Percentiles rank a stretch among this genome's conserved stretches.
Conservation (phyloP, 2,888 invertebrate species). For the Sabatieria punctata region DNA sequence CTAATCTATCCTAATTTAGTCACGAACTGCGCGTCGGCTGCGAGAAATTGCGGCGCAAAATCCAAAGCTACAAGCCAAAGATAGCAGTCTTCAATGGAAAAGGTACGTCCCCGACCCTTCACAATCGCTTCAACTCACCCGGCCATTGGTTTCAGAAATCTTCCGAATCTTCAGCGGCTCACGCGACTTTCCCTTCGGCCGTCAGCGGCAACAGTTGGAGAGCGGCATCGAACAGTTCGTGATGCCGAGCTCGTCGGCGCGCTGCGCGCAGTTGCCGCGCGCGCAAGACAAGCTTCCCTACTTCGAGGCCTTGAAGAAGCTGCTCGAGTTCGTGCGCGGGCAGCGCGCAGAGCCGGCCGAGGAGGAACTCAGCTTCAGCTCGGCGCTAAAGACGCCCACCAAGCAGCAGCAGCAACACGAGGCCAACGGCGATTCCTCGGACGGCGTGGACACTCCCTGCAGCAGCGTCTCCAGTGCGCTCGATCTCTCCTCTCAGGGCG, state of each 20-base stretch:
- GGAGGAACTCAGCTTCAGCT: slow-evolving; percentile 1
- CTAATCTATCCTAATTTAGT: slow-evolving; percentile 19
- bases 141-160: slow-evolving; percentile 41
- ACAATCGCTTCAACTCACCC: not conserved
- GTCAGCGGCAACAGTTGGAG: slow-evolving; percentile 78
- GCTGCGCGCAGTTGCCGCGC: slow-evolving; percentile 89
- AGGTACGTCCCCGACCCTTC: slow-evolving; percentile 36
- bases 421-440: too few relatives aligned
- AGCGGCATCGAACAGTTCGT: slow-evolving; percentile 84
- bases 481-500: too few relatives aligned
- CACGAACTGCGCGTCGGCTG: slow-evolving; percentile 45
- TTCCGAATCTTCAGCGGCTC: slow-evolving; percentile 93
- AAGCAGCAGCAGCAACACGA: too few relatives aligned
- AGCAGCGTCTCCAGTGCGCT: too few relatives aligned
- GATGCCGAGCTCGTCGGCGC: slow-evolving; percentile 92
- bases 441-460: too few relatives aligned
- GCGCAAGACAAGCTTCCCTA: slow-evolving; percentile 95
- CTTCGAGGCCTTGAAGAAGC: slow-evolving; percentile 51
- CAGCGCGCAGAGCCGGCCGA: not conserved
- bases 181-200: slow-evolving; percentile 88
- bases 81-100: slow-evolving; percentile 97
- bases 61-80: slow-evolving; percentile 78
- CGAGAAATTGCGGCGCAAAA: slow-evolving; percentile 66
- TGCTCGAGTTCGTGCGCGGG: slow-evolving; percentile 4
- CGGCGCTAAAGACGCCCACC: not conserved